phyloP scores from a whole-genome alignment of 2,113 vertebrate genomes.

The Cettia cetti region DNA sequence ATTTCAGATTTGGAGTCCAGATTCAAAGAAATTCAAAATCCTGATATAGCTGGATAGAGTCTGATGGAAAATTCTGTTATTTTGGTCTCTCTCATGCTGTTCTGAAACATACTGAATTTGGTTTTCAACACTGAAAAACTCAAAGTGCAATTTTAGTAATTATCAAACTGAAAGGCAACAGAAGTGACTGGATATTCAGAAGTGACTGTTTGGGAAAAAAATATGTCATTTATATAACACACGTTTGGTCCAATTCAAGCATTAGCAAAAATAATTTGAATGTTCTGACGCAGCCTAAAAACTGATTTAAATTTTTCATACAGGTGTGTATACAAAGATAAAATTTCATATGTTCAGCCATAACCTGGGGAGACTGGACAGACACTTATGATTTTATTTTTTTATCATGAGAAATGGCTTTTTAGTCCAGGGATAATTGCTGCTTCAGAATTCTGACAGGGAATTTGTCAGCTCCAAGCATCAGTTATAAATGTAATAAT shows the following conservation, averaged over 20 bases:
- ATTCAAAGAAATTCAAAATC: background rate
- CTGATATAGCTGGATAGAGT: background rate
- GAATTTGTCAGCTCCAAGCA: background rate
- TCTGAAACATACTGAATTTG: background rate
- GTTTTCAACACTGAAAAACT: background rate
- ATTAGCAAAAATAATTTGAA: background rate
- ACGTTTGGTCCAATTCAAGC: background rate
- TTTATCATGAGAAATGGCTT: background rate
- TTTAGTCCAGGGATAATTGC: background rate
- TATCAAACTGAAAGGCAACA: background rate
- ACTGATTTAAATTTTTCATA: background rate
- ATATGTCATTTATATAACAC: background rate
- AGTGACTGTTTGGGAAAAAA: no score
- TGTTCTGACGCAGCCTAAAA: background rate
- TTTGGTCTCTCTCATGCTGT: background rate
- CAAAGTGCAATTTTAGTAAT: background rate
- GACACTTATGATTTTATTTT: background rate
- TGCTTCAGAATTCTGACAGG: background rate
- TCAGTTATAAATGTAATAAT: background rate
- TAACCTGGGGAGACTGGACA: background rate
- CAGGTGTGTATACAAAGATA: background rate
- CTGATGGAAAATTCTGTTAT: background rate
- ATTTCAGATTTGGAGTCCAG: background rate
- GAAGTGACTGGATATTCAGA: background rate
- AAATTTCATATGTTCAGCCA: background rate